phyloP scores from a whole-genome alignment of 2,113 vertebrate genomes.

The Prietella phreatophila region DNA sequence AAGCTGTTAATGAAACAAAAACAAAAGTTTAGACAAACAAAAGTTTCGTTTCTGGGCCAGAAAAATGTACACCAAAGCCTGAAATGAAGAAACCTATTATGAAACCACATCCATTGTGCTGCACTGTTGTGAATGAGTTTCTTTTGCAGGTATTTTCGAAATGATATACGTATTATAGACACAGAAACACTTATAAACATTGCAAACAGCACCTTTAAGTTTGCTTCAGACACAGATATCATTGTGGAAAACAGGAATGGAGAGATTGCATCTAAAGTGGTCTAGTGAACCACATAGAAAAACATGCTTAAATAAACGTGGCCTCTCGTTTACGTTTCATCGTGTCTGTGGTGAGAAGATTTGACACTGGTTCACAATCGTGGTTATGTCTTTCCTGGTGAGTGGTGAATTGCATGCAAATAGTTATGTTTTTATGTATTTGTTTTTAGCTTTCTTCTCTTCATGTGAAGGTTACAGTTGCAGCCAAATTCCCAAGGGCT shows the following conservation, averaged over 20 bases:
- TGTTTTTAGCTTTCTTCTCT: conserved; percentile 22
- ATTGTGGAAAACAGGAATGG: neutral
- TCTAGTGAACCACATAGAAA: conserved; percentile 3
- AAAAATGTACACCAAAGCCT: neutral
- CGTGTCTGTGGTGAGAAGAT: conserved; percentile 16
- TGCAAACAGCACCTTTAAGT: neutral
- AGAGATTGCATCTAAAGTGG: neutral
- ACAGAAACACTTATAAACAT: neutral
- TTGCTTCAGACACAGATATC: neutral
- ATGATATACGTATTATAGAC: neutral
- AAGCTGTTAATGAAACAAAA: too few relatives aligned
- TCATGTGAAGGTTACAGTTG: conserved; percentile 41
- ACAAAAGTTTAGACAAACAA: too few relatives aligned
- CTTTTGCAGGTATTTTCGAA: neutral
- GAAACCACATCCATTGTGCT: neutral
- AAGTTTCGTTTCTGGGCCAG: neutral
- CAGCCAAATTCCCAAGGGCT: conserved; percentile 35
- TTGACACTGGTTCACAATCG: conserved; percentile 26
- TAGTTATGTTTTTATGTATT: conserved; percentile 14
- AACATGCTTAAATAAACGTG: conserved; percentile 5
- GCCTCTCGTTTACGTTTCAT: neutral
- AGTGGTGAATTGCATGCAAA: conserved; percentile 34
- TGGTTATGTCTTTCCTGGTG: conserved; percentile 26
- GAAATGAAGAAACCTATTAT: neutral
- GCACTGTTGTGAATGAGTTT: neutral